phyloP scores from a whole-genome alignment of 2,888 invertebrate genomes.

The Amiota mariae region DNA sequence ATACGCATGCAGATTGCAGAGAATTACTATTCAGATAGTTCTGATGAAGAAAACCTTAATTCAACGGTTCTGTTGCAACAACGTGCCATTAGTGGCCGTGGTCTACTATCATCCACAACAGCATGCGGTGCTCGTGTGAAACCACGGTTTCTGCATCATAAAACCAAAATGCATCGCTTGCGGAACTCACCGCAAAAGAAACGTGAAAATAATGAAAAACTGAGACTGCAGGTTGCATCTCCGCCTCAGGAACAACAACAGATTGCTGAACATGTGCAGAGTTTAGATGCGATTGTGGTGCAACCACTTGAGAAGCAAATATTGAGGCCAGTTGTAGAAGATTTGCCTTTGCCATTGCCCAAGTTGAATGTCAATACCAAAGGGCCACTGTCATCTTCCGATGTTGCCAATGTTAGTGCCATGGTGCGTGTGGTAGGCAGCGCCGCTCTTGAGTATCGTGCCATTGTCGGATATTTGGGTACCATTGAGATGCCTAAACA shows the following conservation, averaged over 20 bases:
- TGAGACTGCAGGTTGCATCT: slow-evolving; percentile 19
- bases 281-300: slow-evolving; percentile 37
- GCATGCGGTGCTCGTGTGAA: slow-evolving; percentile 59
- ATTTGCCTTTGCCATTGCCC: slow-evolving; percentile 55
- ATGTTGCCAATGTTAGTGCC: slow-evolving; percentile 74
- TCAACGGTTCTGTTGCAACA: slow-evolving; percentile 53
- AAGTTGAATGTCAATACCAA: not conserved
- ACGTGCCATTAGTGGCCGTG: slow-evolving; percentile 47
- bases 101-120: slow-evolving; percentile 50
- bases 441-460: slow-evolving; percentile 82
- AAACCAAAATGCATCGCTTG: slow-evolving; percentile 75
- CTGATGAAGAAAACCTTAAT: slow-evolving; percentile 82
- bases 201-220: slow-evolving; percentile 27
- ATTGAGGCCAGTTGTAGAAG: slow-evolving; percentile 67
- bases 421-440: slow-evolving; percentile 70
- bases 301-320: slow-evolving; percentile 32
- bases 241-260: slow-evolving; percentile 13
- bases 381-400: slow-evolving; percentile 50
- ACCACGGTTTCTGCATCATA: slow-evolving; percentile 75
- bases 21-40: slow-evolving; percentile 88
- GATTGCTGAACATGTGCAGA: slow-evolving; percentile 9
- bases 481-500: slow-evolving; percentile 96
- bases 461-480: slow-evolving; percentile 94
- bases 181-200: slow-evolving; percentile 77
- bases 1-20: slow-evolving; percentile 90